Conservation (phyloP, 2,113 vertebrate species). For the Anarhynchus alexandrinus region DNA sequence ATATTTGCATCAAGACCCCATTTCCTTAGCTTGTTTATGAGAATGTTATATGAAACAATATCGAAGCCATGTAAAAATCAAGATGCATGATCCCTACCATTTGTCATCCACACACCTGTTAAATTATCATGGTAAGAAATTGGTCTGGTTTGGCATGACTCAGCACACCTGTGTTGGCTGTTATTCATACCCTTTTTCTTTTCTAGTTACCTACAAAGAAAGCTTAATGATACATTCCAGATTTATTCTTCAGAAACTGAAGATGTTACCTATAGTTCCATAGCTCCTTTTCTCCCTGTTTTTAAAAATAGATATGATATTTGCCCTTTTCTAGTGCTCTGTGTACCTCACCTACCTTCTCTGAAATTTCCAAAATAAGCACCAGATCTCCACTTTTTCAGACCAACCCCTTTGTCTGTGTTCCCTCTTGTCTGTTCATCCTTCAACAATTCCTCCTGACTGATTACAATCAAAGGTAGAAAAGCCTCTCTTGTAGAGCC, state of each 20-base stretch:
- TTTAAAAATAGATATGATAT: neutral
- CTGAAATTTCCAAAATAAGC: neutral
- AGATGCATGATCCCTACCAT: neutral
- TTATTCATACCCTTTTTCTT: neutral
- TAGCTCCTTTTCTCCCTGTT: neutral
- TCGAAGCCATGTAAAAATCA: neutral
- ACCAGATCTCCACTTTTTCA: neutral
- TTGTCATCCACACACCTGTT: neutral
- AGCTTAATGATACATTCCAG: neutral
- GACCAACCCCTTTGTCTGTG: neutral
- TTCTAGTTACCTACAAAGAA: neutral
- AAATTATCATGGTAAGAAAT: neutral
- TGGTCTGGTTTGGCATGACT: neutral
- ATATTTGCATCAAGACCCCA: neutral
- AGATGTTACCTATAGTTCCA: neutral
- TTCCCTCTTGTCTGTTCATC: neutral
- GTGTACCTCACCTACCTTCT: neutral
- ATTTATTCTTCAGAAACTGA: neutral
- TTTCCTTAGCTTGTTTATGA: neutral
- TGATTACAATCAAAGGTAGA: fast-evolving
- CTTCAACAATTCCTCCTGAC: neutral
- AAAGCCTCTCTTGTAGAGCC: neutral
- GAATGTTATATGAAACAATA: neutral
- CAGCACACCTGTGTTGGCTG: neutral
- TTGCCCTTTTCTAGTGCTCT: neutral